A percentile compares a stretch with the other conserved stretches of the same genome.
These are phyloP conservation scores for Heliconius sara DNA, from an alignment of 2,888 invertebrate species.

Conservation along the genomic window DNA sequence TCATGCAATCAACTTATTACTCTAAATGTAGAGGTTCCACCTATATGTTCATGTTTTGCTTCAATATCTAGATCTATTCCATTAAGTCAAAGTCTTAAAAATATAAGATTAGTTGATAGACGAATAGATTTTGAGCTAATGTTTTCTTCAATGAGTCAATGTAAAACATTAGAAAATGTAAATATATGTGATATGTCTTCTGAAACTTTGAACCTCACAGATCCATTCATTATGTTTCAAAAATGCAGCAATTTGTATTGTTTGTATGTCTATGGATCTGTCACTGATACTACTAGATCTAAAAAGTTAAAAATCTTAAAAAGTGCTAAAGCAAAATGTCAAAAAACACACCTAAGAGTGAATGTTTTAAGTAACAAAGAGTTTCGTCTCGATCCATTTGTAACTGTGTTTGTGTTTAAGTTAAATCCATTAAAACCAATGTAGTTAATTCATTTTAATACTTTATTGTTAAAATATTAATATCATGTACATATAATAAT, in stretches of 20 bases:
- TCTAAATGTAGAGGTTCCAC: slow-evolving; percentile 59
- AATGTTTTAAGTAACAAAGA: slow-evolving; percentile 41
- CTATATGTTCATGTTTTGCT: slow-evolving; percentile 53
- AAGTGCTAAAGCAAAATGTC: slow-evolving; percentile 54
- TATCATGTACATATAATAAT: not conserved
- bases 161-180: slow-evolving; percentile 68
- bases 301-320: slow-evolving; percentile 57
- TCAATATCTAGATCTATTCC: slow-evolving; percentile 59
- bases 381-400: slow-evolving; percentile 58
- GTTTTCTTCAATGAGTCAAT: slow-evolving; percentile 63
- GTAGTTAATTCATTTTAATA: slow-evolving; percentile 31
- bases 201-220: slow-evolving; percentile 54
- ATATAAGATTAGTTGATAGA: slow-evolving; percentile 64
- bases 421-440: slow-evolving; percentile 53
- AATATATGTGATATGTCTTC: slow-evolving; percentile 56
- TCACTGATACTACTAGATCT: slow-evolving; percentile 51
- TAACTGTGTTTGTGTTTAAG: slow-evolving; percentile 67
- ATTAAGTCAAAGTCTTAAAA: slow-evolving; percentile 61
- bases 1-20: slow-evolving; percentile 64
- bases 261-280: slow-evolving; percentile 58
- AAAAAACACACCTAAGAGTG: slow-evolving; percentile 57
- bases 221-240: slow-evolving; percentile 60
- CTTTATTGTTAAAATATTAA: slow-evolving; percentile 23
- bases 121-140: slow-evolving; percentile 61
- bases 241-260: slow-evolving; percentile 66